Base-by-base conservation (phyloP, 37 sponge, comb jelly and placozoan species). In the Aplysina aerophoba region DNA sequence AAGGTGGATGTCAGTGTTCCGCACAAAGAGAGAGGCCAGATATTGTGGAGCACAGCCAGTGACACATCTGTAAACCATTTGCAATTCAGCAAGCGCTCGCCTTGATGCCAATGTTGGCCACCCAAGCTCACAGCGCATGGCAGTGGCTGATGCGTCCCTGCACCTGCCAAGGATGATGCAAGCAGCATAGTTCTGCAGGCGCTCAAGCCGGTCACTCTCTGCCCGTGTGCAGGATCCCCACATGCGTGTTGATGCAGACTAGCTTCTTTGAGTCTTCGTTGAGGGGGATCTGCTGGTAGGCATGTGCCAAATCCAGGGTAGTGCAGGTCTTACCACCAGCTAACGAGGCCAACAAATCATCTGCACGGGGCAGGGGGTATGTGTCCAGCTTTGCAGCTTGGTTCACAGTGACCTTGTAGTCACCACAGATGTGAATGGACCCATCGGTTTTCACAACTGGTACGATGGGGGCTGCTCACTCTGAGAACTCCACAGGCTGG, bases 401-500 rank as follows among this genome's bases (percentile, higher is more conserved):
- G 27, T 67, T 67, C 13, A 67, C 69, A 14, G 69, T 67, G 69
- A 22, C 27, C 27, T 67, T 67, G 69, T 67, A 24, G 69, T 67
- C 69, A 67, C 27, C 69, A 67, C 69, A 67, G 27, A 67, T 67
- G 22, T 27, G 22, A n/a, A 67, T 27, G 19, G 69, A 67, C 27
- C 69, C 27, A 22, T 67, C 69, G 15, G 69, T 21, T 22, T 67
- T 67, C 15, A n/a, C 14, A 24, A 67, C 69, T 24, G 69, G 69
- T 22, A 67, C 69, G n/a, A 67, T 67, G 19, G 69, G 69, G 15
- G 69, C 69, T 67, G 27, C 69, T 14, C 69, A 67, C n/a, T 67
- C 69, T 25, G 69, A 21, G n/a, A 67, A 67, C 69, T 67, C 69
- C 27, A 67, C 28, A 25, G 22, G 22, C 27, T 67, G 13, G 13